Percentiles rank a stretch among this genome's conserved stretches.
These are phyloP conservation scores for Aphidius ervi DNA, from an alignment of 1,140 invertebrate genomes.

Conservation along the genomic window DNA sequence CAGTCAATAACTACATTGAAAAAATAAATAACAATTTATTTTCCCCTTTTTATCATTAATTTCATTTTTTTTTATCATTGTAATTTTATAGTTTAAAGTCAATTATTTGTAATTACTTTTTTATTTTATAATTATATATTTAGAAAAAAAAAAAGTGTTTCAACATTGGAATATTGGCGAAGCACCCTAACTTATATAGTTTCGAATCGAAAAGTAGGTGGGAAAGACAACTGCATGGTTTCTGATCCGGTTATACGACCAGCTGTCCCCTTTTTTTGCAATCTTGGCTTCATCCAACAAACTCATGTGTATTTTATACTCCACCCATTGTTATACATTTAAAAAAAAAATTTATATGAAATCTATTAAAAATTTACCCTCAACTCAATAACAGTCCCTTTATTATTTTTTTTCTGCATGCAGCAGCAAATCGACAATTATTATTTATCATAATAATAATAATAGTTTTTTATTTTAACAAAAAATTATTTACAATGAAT, in stretches of 20 bases:
- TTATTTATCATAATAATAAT: too few species aligned
- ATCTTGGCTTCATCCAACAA: constrained; percentile 41
- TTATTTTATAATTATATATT: too few species aligned
- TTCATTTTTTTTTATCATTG: too few species aligned
- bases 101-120: too few species aligned
- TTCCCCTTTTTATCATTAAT: too few species aligned
- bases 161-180: constrained; percentile 24
- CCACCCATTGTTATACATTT: constrained; percentile 3
- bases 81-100: too few species aligned
- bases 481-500: too few species aligned
- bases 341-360: not conserved
- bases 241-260: constrained; percentile 50
- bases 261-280: constrained; percentile 2
- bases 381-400: too few species aligned
- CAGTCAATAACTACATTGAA: constrained; percentile 26
- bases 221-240: constrained; percentile 49
- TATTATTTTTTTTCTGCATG: too few species aligned
- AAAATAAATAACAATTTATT: constrained; percentile 4
- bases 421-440: too few species aligned
- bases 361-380: not conserved
- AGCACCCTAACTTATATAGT: constrained; percentile 45
- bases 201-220: constrained; percentile 45
- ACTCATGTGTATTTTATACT: not conserved
- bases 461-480: too few species aligned
- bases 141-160: too few species aligned